These are phyloP conservation scores for Synchiropus splendidus DNA, from an alignment of 2,113 vertebrate genomes.

Conservation along the genomic window DNA sequence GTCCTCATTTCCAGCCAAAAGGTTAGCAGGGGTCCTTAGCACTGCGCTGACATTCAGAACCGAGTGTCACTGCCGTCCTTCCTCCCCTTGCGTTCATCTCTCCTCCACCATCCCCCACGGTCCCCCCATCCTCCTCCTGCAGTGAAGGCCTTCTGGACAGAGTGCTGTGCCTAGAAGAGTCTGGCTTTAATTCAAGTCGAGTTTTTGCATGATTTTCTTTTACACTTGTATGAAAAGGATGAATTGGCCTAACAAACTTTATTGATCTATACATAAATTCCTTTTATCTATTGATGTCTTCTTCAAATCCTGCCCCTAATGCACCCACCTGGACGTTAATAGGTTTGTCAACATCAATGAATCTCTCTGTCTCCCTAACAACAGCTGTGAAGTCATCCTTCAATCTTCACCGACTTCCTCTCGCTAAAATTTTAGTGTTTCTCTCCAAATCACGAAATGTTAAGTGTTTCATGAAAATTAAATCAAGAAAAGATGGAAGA, in stretches of 20 bases:
- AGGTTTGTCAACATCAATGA: too few species aligned
- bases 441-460: too few species aligned
- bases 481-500: too few species aligned
- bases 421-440: too few species aligned
- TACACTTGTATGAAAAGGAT: conserved; percentile 16
- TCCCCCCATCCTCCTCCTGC: conserved; percentile 41
- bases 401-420: too few species aligned
- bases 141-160: conserved; percentile 55
- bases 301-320: conserved; percentile 1
- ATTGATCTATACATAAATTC: conserved; percentile 28
- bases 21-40: conserved; percentile 59
- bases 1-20: conserved; percentile 50
- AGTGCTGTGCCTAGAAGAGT: conserved; percentile 44
- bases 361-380: too few species aligned
- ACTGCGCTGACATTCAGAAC: conserved; percentile 55
- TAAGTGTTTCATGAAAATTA: too few species aligned
- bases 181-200: conserved; percentile 32
- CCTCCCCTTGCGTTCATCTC: conserved; percentile 1
- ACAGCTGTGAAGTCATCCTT: too few species aligned
- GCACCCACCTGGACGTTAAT: too few species aligned
- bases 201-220: conserved; percentile 27
- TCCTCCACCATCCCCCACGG: conserved; percentile 21
- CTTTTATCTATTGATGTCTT: conserved; percentile 43
- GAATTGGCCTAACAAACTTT: conserved; percentile 41
- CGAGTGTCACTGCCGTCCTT: conserved; percentile 46